phyloP scores from a whole-genome alignment of 1,140 invertebrate genomes.

The Atta cephalotes region DNA sequence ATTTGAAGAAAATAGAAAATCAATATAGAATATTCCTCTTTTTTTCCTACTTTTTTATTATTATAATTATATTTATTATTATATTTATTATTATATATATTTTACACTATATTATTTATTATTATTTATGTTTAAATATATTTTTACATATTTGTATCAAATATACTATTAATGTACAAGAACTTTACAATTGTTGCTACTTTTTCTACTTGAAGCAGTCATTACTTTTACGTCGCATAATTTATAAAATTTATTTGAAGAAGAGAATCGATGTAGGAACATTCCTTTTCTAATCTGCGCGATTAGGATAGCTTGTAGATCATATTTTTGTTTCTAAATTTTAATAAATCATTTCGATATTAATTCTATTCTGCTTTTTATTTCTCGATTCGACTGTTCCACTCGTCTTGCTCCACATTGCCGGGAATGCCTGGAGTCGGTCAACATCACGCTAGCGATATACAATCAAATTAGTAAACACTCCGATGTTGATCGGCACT shows the following conservation, averaged over 20 bases:
- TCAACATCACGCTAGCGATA: slow-evolving; percentile 30
- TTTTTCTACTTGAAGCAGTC: too few species aligned
- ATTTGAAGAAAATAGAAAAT: not conserved
- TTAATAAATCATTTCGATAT: not conserved
- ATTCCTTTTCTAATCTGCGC: not conserved
- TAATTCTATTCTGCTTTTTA: not conserved
- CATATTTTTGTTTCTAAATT: not conserved
- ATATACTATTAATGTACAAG: too few species aligned
- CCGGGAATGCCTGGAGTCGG: not conserved
- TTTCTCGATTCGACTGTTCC: not conserved
- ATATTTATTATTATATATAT: too few species aligned
- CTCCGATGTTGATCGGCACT: slow-evolving; percentile 27
- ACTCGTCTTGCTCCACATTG: not conserved
- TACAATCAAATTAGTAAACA: slow-evolving; percentile 47
- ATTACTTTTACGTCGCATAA: not conserved
- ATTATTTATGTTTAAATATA: too few species aligned
- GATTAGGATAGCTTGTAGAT: not conserved
- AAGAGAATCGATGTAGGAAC: not conserved
- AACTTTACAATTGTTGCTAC: too few species aligned
- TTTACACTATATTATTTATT: too few species aligned
- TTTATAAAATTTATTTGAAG: not conserved
- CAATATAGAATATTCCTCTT: too few species aligned
- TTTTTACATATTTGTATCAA: too few species aligned
- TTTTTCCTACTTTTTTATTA: too few species aligned
- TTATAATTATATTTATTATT: too few species aligned